phyloP scores from a whole-genome alignment of 2,797 vertebrate genomes.

The Todus mexicanus region DNA sequence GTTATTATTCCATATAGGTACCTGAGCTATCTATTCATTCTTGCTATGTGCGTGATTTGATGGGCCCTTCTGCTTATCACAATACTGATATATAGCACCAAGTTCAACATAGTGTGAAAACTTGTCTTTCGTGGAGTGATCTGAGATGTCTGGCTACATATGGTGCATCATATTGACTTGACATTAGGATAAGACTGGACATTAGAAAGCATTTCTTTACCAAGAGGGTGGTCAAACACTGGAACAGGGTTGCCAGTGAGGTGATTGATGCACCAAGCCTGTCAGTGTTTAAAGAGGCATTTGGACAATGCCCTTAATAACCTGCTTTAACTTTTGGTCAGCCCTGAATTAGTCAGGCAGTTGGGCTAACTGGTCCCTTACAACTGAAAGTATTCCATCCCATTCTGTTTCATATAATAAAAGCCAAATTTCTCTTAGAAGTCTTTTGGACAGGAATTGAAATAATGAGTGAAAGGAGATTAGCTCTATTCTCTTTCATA shows the following conservation, averaged over 20 bases:
- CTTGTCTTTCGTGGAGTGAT: neutral
- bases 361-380: neutral
- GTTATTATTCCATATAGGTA: neutral
- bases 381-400: neutral
- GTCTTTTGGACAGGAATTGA: neutral
- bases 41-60: neutral
- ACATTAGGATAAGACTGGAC: neutral
- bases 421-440: neutral
- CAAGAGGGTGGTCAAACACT: neutral
- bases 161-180: neutral
- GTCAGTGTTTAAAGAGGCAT: neutral
- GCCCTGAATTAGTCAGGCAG: neutral
- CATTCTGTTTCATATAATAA: neutral
- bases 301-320: neutral
- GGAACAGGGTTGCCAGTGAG: neutral
- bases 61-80: neutral
- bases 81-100: neutral
- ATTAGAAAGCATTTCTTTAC: neutral
- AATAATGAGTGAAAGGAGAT: neutral
- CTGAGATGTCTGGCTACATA: neutral
- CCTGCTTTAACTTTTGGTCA: neutral
- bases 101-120: neutral
- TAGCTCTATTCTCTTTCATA: neutral
- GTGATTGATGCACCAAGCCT: accelerated
- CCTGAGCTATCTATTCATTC: neutral